phyloP scores from a whole-genome alignment of 2,888 invertebrate species.

The Andrena chrysosceles region DNA sequence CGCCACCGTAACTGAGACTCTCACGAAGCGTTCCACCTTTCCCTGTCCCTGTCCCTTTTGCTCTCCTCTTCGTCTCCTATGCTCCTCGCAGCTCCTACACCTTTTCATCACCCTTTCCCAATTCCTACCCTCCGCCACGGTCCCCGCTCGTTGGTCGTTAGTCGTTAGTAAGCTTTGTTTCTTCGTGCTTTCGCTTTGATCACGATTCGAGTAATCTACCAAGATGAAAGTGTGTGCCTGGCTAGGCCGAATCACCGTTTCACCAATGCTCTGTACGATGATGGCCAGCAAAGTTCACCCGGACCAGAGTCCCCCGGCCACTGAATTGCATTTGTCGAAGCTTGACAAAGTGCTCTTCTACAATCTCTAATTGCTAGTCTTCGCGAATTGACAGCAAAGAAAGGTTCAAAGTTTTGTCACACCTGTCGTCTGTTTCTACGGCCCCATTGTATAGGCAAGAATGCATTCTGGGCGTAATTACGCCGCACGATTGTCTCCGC shows the following conservation, averaged over 20 bases:
- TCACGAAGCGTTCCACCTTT: slow-evolving; percentile 24
- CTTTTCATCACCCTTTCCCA: slow-evolving; percentile 21
- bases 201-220: slow-evolving; percentile 62
- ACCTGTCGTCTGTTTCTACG: not conserved
- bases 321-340: not conserved
- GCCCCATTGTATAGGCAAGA: not conserved
- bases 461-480: slow-evolving; percentile 39
- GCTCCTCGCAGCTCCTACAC: slow-evolving; percentile 6
- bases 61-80: slow-evolving; percentile 19
- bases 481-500: slow-evolving; percentile 23
- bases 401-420: not conserved
- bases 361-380: not conserved
- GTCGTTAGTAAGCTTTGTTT: slow-evolving; percentile 51
- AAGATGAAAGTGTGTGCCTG: slow-evolving; percentile 62
- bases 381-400: not conserved
- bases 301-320: not conserved
- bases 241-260: slow-evolving; percentile 37
- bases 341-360: not conserved
- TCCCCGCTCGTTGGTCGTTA: not conserved
- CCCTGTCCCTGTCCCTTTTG: slow-evolving; percentile 16
- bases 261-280: slow-evolving; percentile 6
- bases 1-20: slow-evolving; percentile 47
- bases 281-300: not conserved
- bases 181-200: slow-evolving; percentile 65
- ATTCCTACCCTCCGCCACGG: slow-evolving; percentile 2